A percentile compares a stretch with the other conserved stretches of the same genome.
Evolutionary conservation across 1,140 invertebrate genomes (phyloP).

Genomic region (Onthophagus taurus): DNA sequence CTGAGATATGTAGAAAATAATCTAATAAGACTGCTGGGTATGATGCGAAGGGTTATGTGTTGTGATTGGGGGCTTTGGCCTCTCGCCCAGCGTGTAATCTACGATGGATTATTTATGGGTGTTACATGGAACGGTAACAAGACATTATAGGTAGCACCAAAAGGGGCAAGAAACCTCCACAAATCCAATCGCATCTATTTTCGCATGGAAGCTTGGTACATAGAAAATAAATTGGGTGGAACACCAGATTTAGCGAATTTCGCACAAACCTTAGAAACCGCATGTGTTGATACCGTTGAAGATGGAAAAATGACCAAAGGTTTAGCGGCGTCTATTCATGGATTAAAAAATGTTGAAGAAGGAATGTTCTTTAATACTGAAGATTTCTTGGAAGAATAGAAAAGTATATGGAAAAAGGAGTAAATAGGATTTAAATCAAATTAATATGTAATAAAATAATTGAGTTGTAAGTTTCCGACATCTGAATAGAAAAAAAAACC

Average conservation of each 20-base stretch:
- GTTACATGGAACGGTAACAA: slow-evolving; percentile 87
- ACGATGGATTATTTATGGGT: too few species aligned
- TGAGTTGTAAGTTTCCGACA: too few species aligned
- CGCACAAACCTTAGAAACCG: slow-evolving; percentile 45
- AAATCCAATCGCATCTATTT: slow-evolving; percentile 87
- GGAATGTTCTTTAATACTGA: slow-evolving; percentile 76
- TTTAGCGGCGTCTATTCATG: slow-evolving; percentile 80
- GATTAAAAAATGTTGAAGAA: slow-evolving; percentile 62
- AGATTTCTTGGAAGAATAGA: slow-evolving; percentile 73
- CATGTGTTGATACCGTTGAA: slow-evolving; percentile 81
- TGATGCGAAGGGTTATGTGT: too few species aligned
- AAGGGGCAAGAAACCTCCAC: slow-evolving; percentile 78
- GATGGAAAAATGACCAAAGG: slow-evolving; percentile 88
- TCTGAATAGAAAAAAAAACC: too few species aligned
- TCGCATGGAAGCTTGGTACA: slow-evolving; percentile 86
- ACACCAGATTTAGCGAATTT: slow-evolving; percentile 60
- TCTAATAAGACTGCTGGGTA: too few species aligned
- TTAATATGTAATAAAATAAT: too few species aligned
- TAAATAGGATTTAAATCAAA: too few species aligned
- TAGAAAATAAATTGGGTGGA: slow-evolving; percentile 69
- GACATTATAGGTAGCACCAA: slow-evolving; percentile 77
- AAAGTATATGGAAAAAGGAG: slow-evolving; percentile 39
- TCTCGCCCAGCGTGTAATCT: too few species aligned
- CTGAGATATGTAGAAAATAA: too few species aligned
- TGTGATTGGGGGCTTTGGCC: too few species aligned